A percentile compares a stretch with the other conserved stretches of the same genome.
Evolutionary conservation across 2,113 vertebrate genomes (phyloP).

Genomic region (Calypte anna): DNA sequence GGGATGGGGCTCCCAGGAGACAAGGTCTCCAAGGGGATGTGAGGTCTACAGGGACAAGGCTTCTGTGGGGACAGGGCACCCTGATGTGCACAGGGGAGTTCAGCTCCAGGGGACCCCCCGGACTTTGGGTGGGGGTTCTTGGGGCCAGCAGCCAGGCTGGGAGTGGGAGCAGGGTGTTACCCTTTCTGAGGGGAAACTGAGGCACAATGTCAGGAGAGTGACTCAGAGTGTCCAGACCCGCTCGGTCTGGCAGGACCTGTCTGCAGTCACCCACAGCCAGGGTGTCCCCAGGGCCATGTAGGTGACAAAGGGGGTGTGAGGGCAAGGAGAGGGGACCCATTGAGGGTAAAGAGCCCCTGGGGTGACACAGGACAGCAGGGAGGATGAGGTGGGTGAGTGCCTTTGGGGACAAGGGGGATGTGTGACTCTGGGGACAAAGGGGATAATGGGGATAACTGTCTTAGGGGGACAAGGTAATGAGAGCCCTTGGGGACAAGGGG

Average conservation of each 20-base stretch:
- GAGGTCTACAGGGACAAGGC: neutral
- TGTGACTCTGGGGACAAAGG: neutral
- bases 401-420: neutral
- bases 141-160: neutral
- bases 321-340: neutral
- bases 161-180: neutral
- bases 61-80: too few relatives aligned
- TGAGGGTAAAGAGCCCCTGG: neutral
- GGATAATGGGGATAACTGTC: neutral
- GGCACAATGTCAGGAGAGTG: neutral
- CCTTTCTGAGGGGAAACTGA: neutral
- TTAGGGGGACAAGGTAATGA: neutral
- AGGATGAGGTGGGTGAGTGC: neutral
- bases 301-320: accelerated
- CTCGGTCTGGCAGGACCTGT: neutral
- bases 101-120: neutral
- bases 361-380: neutral
- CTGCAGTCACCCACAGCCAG: accelerated
- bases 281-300: accelerated
- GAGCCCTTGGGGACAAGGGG: neutral
- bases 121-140: neutral
- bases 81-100: neutral
- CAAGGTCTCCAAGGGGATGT: neutral
- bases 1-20: neutral
- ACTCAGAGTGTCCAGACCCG: neutral